Percentiles rank a stretch among this genome's conserved stretches.
These are phyloP conservation scores for Apis mellifera DNA, from an alignment of 1,140 invertebrate genomes.

Conservation along the genomic window DNA sequence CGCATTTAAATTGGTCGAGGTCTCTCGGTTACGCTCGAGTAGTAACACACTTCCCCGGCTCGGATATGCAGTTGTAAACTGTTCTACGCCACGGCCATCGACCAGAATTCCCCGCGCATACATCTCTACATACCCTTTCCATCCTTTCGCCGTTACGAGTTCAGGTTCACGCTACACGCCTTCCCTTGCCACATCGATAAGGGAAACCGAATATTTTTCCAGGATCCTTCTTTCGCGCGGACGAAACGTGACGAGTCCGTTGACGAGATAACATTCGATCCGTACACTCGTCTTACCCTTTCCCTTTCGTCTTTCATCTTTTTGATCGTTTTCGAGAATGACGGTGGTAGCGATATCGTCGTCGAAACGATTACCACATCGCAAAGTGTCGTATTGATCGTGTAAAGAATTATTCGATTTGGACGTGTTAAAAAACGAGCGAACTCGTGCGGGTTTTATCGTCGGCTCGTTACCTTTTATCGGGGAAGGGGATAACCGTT, in stretches of 20 bases:
- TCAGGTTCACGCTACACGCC: constrained; percentile 58
- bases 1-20: constrained; percentile 67
- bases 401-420: background rate
- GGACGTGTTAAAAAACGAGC: background rate
- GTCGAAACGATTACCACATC: background rate
- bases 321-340: background rate
- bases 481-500: background rate
- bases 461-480: background rate
- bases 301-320: background rate
- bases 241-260: rapidly evolving
- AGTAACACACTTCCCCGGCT: constrained; percentile 63
- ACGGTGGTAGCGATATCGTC: background rate
- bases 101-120: constrained; percentile 54
- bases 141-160: constrained; percentile 57
- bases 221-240: background rate
- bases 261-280: no score
- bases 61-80: constrained; percentile 58
- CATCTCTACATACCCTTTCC: constrained; percentile 1
- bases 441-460: constrained; percentile 14
- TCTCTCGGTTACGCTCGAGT: constrained; percentile 66
- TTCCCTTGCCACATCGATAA: constrained; percentile 51
- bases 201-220: background rate
- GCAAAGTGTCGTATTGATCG: background rate
- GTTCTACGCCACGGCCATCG: constrained; percentile 61
- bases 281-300: no score